Base-by-base conservation (phyloP, 2,797 vertebrate genomes). In the Tragopan temminckii region DNA sequence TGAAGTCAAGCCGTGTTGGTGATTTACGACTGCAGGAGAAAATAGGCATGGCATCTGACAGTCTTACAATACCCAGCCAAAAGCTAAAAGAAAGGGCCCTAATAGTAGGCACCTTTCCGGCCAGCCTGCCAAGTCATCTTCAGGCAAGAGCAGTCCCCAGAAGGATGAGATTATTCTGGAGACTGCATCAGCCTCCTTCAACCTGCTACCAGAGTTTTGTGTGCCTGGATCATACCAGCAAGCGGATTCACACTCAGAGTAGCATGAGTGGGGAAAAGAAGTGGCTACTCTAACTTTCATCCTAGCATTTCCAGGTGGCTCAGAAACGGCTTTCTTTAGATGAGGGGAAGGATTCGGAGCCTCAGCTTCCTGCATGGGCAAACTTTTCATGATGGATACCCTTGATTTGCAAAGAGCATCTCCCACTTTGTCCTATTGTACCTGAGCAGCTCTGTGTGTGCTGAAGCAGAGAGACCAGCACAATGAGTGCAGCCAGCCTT, bases 361-460 rank as follows among this genome's bases (percentile, higher is more conserved):
- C 50, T 89, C 46, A n/a, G 36, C 33, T 87, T 93, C 40, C 45
- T 40, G 40, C 77, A 58, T 11, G 19, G 40, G 81, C 35, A 89
- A 96, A 95, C 75, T 95, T 97, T 80, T 64, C 57, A n/a, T 9
- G 72, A 69, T n/a, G 35, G 62, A 80, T 82, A 80, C 83, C 68
- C 66, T 68, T 76, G 71, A 62, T 94, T 90, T 79, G 66, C 48
- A 74, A 79, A 69, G 71, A 63, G 46, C 61, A 72, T 93, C 83
- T 85, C 85, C 59, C 72, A 70, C 79, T 55, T 71, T 78, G 31
- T 88, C 43, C 77, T 43, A 1, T 0, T 7, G 72, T 46, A 74
- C 48, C 45, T 64, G 33, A 75, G 72, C 31, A 64, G 42, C 52
- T 66, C 69, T 31, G 57, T 21, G 52, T 2, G 5, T 23, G 20